A percentile compares a stretch with the other conserved stretches of the same genome.
Conservation (phyloP, 2,888 invertebrate genomes). For the Aleiodes leptofemur region DNA sequence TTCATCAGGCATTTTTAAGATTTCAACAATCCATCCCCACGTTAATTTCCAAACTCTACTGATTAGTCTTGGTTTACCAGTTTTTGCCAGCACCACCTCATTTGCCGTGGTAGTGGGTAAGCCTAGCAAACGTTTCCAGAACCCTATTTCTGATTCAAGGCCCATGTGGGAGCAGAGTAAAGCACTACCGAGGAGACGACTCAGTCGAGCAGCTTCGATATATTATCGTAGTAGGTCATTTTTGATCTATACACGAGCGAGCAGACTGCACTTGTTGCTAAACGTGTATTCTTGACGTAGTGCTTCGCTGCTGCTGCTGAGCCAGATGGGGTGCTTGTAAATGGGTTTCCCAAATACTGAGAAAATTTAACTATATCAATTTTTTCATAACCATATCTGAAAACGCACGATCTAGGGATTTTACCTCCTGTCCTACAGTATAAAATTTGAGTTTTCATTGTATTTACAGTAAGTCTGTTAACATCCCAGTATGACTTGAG, state of each 20-base stretch:
- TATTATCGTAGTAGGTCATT: neutral
- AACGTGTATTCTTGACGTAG: neutral
- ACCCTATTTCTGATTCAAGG: neutral
- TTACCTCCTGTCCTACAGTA: neutral
- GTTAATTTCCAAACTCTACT: neutral
- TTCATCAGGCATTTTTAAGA: neutral
- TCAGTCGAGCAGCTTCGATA: neutral
- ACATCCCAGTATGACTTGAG: neutral
- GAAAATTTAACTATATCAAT: neutral
- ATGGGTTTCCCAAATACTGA: slow-evolving; percentile 15
- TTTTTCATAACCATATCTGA: neutral
- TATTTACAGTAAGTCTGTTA: neutral
- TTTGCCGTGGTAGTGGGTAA: neutral
- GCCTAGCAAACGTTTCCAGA: neutral
- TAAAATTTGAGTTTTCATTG: neutral
- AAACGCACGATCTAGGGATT: neutral
- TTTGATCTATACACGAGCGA: neutral
- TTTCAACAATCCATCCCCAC: slow-evolving; percentile 1
- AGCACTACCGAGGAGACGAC: neutral
- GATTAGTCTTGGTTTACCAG: neutral
- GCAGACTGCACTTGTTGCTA: neutral
- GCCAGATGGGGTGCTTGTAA: neutral
- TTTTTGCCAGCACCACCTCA: neutral
- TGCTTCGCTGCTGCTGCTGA: neutral
- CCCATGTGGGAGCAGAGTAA: neutral